phyloP scores from a whole-genome alignment of 2,888 invertebrate genomes.

The Bhutanitis thaidina region DNA sequence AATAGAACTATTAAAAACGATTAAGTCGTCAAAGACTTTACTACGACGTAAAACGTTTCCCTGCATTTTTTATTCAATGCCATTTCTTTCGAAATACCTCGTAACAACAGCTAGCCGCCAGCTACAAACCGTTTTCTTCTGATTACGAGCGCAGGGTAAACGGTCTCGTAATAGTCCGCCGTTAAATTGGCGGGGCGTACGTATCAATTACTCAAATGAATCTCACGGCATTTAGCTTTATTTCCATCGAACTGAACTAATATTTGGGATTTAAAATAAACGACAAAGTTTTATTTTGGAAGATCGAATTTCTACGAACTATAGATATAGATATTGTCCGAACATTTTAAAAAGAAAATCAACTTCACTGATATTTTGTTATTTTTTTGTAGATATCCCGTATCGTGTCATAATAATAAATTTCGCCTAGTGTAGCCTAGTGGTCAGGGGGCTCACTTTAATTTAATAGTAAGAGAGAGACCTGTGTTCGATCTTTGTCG shows the following conservation, averaged over 20 bases:
- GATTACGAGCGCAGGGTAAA: slow-evolving; percentile 37
- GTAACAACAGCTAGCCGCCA: slow-evolving; percentile 14
- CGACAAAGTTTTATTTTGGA: neutral
- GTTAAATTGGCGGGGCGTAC: slow-evolving; percentile 49
- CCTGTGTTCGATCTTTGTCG: too few relatives aligned
- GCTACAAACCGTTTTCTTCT: slow-evolving; percentile 34
- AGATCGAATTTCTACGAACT: too few relatives aligned
- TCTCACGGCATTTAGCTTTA: slow-evolving; percentile 37
- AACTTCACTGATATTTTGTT: too few relatives aligned
- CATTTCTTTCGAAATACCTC: slow-evolving; percentile 10
- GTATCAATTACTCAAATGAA: slow-evolving; percentile 61
- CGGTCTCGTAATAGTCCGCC: slow-evolving; percentile 32
- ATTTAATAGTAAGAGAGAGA: too few relatives aligned
- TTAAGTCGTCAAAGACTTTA: neutral
- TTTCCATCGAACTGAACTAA: slow-evolving; percentile 20
- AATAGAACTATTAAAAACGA: neutral
- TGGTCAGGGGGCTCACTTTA: too few relatives aligned
- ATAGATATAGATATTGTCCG: too few relatives aligned
- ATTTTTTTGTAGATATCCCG: too few relatives aligned
- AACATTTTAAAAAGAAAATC: too few relatives aligned
- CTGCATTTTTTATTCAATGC: slow-evolving; percentile 8
- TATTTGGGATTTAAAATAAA: neutral
- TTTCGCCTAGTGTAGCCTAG: too few relatives aligned
- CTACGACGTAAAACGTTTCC: slow-evolving; percentile 2
- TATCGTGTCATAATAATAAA: too few relatives aligned